Conservation (phyloP, 2,113 vertebrate species). For the Naja naja region DNA sequence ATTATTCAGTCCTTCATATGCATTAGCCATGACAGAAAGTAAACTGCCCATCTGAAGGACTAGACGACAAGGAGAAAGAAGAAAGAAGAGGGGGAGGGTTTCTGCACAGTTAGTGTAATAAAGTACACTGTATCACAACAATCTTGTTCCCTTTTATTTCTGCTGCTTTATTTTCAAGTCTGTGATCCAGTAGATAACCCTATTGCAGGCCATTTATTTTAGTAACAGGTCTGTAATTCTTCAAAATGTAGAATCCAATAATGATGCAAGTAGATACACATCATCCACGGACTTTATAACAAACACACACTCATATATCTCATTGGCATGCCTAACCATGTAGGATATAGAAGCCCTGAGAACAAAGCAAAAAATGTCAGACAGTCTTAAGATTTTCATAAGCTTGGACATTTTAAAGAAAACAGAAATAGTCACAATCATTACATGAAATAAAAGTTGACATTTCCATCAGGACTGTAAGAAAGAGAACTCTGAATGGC, state of each 20-base stretch:
- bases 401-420: slow-evolving; percentile 26
- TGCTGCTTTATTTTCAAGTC: too few species aligned
- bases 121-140: not conserved
- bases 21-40: not conserved
- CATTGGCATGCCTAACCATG: not conserved
- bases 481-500: slow-evolving; percentile 28
- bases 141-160: not conserved
- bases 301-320: not conserved
- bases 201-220: not conserved
- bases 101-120: not conserved
- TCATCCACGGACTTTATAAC: not conserved
- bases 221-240: not conserved
- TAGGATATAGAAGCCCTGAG: slow-evolving; percentile 1
- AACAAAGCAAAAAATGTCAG: slow-evolving; percentile 5
- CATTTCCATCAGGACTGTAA: slow-evolving; percentile 45
- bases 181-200: not conserved
- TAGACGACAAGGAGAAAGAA: not conserved
- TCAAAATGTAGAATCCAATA: not conserved
- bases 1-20: not conserved
- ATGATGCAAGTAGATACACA: not conserved
- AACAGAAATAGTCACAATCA: slow-evolving; percentile 45
- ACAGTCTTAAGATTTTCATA: slow-evolving; percentile 17
- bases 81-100: not conserved
- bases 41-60: not conserved
- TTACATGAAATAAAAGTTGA: slow-evolving; percentile 41